phyloP scores from a whole-genome alignment of 2,888 invertebrate genomes.

The Doris montereyensis region DNA sequence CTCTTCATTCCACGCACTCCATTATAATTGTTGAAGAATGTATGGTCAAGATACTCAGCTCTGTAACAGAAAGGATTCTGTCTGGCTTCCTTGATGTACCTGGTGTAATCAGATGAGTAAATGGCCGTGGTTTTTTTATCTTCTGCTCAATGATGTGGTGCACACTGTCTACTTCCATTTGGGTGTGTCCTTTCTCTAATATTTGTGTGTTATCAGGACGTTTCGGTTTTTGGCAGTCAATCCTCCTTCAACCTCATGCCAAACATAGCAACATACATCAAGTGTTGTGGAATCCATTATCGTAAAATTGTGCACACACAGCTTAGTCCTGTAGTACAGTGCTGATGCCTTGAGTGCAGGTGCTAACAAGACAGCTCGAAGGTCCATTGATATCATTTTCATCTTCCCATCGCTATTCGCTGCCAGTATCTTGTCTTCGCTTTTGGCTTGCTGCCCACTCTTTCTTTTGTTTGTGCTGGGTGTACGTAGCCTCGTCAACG shows the following conservation, averaged over 20 bases:
- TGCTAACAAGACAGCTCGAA: constrained; percentile 28
- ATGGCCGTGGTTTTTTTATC: constrained; percentile 28
- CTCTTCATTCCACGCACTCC: constrained; percentile 17
- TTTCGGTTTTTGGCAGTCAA: constrained; percentile 14
- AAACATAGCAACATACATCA: constrained; percentile 14
- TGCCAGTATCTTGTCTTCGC: constrained; percentile 11
- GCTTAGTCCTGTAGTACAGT: constrained; percentile 32
- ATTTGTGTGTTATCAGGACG: constrained; percentile 36
- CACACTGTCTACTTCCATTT: constrained; percentile 42
- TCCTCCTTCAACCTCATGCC: constrained; percentile 7
- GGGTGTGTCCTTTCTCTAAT: constrained; percentile 45
- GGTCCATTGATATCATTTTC: constrained; percentile 12
- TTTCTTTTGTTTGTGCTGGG: neutral
- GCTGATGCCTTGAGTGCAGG: constrained; percentile 28
- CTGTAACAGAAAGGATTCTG: constrained; percentile 8
- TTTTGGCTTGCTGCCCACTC: constrained; percentile 18
- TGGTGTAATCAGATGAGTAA: constrained; percentile 14
- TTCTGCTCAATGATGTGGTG: constrained; percentile 38
- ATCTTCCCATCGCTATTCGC: neutral
- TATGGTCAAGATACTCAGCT: constrained; percentile 37
- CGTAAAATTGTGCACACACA: constrained; percentile 30
- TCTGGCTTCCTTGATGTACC: constrained; percentile 20
- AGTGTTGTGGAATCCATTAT: neutral
- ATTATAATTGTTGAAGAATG: constrained; percentile 40
- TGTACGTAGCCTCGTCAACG: neutral